phyloP scores from a whole-genome alignment of 1,140 invertebrate genomes.

The Anthonomus grandis region DNA sequence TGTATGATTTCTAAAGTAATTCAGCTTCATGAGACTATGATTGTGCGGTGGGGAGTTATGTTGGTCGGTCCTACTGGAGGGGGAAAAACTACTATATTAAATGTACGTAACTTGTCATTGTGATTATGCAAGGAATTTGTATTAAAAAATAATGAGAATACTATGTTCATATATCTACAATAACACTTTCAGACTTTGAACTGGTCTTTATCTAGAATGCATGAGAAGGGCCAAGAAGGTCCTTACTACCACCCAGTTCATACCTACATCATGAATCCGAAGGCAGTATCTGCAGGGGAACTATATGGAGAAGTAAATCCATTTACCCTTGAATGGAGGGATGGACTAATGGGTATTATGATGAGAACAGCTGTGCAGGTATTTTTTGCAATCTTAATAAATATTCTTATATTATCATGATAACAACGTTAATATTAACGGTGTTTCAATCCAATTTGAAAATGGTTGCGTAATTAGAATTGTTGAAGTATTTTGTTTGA shows the following conservation, averaged over 20 bases:
- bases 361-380: slow-evolving; percentile 67
- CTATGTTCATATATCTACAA: not conserved
- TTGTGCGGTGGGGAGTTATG: slow-evolving; percentile 91
- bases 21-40: slow-evolving; percentile 88
- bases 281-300: slow-evolving; percentile 83
- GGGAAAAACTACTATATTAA: slow-evolving; percentile 71
- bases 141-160: not conserved
- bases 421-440: too few species aligned
- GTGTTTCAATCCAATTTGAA: too few species aligned
- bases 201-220: slow-evolving; percentile 61
- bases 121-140: too few species aligned
- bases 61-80: slow-evolving; percentile 85
- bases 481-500: not conserved
- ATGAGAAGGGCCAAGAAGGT: slow-evolving; percentile 54
- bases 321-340: slow-evolving; percentile 84
- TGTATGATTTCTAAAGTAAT: slow-evolving; percentile 75
- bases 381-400: too few species aligned
- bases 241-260: slow-evolving; percentile 61
- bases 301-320: slow-evolving; percentile 84
- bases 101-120: slow-evolving; percentile 52
- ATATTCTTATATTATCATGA: not conserved
- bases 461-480: not conserved
- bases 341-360: slow-evolving; percentile 75
- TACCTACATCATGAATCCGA: slow-evolving; percentile 79
- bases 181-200: slow-evolving; percentile 57